Conservation (phyloP, 2,888 invertebrate genomes). For the Hypercompe scribonia region DNA sequence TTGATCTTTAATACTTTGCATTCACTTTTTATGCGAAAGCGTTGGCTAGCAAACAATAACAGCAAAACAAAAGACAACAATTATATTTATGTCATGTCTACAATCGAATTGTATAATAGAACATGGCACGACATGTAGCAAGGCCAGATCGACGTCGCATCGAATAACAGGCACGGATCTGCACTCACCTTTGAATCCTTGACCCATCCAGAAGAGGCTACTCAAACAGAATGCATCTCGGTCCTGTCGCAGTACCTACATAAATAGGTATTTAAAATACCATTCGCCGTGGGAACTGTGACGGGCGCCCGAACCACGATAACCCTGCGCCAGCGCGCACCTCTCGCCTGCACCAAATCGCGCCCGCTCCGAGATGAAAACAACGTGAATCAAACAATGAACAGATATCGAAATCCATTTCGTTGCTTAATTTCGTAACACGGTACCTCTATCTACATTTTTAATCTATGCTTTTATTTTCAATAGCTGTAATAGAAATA, state of each 20-base stretch:
- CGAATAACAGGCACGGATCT: slow-evolving; percentile 73
- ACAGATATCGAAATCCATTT: slow-evolving; percentile 79
- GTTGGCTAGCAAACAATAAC: slow-evolving; percentile 21
- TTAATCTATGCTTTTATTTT: slow-evolving; percentile 82
- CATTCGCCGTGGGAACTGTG: slow-evolving; percentile 84
- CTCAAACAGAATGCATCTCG: slow-evolving; percentile 78
- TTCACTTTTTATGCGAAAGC: slow-evolving; percentile 23
- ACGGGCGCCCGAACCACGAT: slow-evolving; percentile 75
- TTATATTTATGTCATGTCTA: slow-evolving; percentile 51
- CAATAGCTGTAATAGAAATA: slow-evolving; percentile 74
- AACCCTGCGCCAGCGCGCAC: slow-evolving; percentile 69
- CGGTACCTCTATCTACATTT: slow-evolving; percentile 72
- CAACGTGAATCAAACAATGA: slow-evolving; percentile 80
- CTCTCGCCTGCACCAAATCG: slow-evolving; percentile 56
- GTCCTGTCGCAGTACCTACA: slow-evolving; percentile 83
- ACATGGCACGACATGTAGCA: slow-evolving; percentile 75
- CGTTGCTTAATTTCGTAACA: slow-evolving; percentile 82
- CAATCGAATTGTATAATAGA: slow-evolving; percentile 73
- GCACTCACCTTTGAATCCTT: slow-evolving; percentile 83
- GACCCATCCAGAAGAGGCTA: slow-evolving; percentile 86
- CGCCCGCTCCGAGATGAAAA: slow-evolving; percentile 44
- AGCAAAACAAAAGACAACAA: slow-evolving; percentile 41
- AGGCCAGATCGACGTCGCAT: slow-evolving; percentile 77
- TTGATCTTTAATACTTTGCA: slow-evolving; percentile 9
- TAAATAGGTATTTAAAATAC: slow-evolving; percentile 86